phyloP scores from a whole-genome alignment of 2,113 vertebrate species.

The Saccopteryx bilineata region DNA sequence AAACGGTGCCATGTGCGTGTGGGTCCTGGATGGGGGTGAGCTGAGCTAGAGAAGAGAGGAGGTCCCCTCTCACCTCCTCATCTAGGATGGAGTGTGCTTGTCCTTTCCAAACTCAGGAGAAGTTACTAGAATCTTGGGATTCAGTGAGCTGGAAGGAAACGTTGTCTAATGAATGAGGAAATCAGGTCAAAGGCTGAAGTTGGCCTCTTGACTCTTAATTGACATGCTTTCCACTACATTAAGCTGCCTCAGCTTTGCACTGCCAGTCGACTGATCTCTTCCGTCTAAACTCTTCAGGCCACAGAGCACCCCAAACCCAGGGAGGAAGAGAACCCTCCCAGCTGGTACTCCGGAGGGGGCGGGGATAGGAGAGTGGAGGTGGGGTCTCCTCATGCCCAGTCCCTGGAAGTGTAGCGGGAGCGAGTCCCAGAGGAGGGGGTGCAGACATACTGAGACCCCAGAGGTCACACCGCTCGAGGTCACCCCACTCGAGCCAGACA shows the following conservation, averaged over 20 bases:
- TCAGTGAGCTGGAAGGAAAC: not conserved
- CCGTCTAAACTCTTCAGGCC: not conserved
- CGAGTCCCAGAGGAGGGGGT: not conserved
- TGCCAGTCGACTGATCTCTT: not conserved
- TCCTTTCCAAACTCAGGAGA: not conserved
- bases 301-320: not conserved
- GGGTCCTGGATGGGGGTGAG: not conserved
- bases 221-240: not conserved
- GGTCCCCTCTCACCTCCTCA: no score
- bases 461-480: not conserved
- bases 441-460: constrained; percentile 64
- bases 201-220: not conserved
- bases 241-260: not conserved
- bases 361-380: rapidly evolving
- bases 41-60: not conserved
- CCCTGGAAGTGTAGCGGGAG: not conserved
- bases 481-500: not conserved
- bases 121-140: not conserved
- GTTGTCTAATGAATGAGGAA: not conserved
- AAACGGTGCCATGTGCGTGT: rapidly evolving
- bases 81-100: not conserved
- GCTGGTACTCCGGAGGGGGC: not conserved
- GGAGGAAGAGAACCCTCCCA: not conserved
- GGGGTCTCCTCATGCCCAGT: not conserved
- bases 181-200: not conserved